These are phyloP conservation scores for Rotaria socialis DNA, from an alignment of 2,888 invertebrate species.

Conservation along the genomic window DNA sequence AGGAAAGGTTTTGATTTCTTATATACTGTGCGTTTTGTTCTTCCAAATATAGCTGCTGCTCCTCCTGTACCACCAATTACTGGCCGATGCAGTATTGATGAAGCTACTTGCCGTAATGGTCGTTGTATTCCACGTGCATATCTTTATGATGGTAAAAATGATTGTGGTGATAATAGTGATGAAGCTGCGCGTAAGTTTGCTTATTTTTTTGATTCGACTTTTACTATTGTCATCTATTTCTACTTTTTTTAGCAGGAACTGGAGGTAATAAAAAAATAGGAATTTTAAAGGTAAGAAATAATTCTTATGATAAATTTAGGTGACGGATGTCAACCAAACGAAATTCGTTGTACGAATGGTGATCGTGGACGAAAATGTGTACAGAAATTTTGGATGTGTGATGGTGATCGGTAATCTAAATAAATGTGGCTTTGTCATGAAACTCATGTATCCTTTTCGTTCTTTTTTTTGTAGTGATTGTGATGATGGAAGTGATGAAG, in stretches of 20 bases:
- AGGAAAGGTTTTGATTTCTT: no score
- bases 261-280: no score
- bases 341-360: slow-evolving; percentile 79
- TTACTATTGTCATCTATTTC: no score
- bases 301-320: neutral
- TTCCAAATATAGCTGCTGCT: neutral
- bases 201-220: neutral
- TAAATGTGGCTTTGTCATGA: no score
- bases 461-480: slow-evolving; percentile 69
- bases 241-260: no score
- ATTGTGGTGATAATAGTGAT: slow-evolving; percentile 70
- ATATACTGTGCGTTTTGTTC: neutral
- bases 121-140: slow-evolving; percentile 72
- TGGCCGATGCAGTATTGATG: slow-evolving; percentile 49
- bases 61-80: neutral
- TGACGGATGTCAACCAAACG: slow-evolving; percentile 77
- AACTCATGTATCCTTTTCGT: no score
- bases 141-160: slow-evolving; percentile 72
- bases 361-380: slow-evolving; percentile 70
- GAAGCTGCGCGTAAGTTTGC: slow-evolving; percentile 58
- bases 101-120: slow-evolving; percentile 62
- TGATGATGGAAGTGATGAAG: slow-evolving; percentile 81
- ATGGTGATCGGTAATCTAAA: slow-evolving; percentile 66
- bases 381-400: slow-evolving; percentile 86
- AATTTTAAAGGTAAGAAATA: neutral